Percentiles rank a stretch among this genome's conserved stretches.
Conservation (phyloP, 1,140 invertebrate genomes). For the Brachionus calyciflorus region DNA sequence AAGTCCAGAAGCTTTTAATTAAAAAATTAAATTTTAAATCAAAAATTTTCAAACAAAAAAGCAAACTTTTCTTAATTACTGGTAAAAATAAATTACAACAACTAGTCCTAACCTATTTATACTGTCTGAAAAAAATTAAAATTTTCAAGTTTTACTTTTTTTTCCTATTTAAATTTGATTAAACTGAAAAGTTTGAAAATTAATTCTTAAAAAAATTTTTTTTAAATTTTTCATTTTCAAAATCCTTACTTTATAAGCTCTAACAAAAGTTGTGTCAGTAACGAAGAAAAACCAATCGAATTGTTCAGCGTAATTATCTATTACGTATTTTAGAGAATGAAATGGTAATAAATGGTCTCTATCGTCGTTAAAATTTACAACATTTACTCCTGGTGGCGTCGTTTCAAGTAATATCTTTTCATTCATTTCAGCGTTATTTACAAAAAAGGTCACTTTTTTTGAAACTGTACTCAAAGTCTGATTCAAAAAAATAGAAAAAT, state of each 20-base stretch:
- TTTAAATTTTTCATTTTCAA: neutral
- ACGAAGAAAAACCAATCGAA: constrained; percentile 86
- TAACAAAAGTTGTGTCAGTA: constrained; percentile 75
- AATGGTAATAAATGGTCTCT: constrained; percentile 56
- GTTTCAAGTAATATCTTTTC: constrained; percentile 4
- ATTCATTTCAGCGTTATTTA: constrained; percentile 67
- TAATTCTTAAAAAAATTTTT: neutral
- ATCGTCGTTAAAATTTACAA: constrained; percentile 58
- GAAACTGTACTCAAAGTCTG: constrained; percentile 74
- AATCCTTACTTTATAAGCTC: constrained; percentile 64
- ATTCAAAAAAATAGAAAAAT: constrained; percentile 73
- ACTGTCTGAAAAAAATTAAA: too few relatives aligned
- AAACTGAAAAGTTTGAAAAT: too few relatives aligned
- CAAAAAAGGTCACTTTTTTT: constrained; percentile 73
- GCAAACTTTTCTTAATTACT: too few relatives aligned
- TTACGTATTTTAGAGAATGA: constrained; percentile 79
- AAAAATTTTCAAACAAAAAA: too few relatives aligned
- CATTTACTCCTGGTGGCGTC: constrained; percentile 59
- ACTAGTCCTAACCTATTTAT: too few relatives aligned
- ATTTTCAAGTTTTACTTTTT: neutral
- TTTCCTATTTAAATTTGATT: neutral
- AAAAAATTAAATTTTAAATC: neutral
- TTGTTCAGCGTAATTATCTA: constrained; percentile 78
- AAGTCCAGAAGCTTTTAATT: constrained; percentile 16
- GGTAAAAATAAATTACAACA: too few relatives aligned